These are phyloP conservation scores for Anodontia alba DNA, from an alignment of 2,888 invertebrate species.

Conservation along the genomic window DNA sequence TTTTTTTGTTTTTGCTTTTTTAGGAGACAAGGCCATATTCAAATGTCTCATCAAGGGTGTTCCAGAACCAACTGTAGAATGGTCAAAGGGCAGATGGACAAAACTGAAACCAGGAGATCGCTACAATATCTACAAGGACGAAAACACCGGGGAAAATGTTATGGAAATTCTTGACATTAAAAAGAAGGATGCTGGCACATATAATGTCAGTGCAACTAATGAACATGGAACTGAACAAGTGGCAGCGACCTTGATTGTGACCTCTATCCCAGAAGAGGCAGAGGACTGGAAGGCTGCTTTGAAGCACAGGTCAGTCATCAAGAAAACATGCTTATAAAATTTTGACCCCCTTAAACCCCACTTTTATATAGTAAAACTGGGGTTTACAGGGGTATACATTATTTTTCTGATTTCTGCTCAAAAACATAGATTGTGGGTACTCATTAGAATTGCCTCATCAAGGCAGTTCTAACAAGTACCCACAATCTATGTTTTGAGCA, in stretches of 20 bases:
- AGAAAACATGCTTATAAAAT: too few species aligned
- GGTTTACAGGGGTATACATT: too few species aligned
- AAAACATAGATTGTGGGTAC: too few species aligned
- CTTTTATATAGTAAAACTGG: too few species aligned
- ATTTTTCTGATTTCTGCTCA: too few species aligned
- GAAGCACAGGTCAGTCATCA: slow-evolving; percentile 81
- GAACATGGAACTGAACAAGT: slow-evolving; percentile 82
- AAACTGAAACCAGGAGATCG: slow-evolving; percentile 80
- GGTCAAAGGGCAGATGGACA: slow-evolving; percentile 84
- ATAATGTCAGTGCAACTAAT: slow-evolving; percentile 83
- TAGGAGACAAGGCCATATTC: slow-evolving; percentile 82
- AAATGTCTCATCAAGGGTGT: slow-evolving; percentile 81
- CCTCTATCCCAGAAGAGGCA: slow-evolving; percentile 82
- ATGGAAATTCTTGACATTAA: slow-evolving; percentile 81
- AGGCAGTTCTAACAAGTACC: too few species aligned
- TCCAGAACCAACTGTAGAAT: slow-evolving; percentile 82
- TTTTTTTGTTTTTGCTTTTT: too few species aligned
- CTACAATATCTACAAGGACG: slow-evolving; percentile 79
- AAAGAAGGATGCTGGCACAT: slow-evolving; percentile 84
- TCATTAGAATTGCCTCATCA: too few species aligned
- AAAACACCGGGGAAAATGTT: slow-evolving; percentile 78
- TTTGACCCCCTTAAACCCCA: too few species aligned
- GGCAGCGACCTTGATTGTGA: slow-evolving; percentile 84
- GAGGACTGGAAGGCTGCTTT: slow-evolving; percentile 83
- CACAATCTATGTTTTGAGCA: too few species aligned